Conservation (phyloP, 2,888 invertebrate genomes). For the Sphecodes monilicornis region DNA sequence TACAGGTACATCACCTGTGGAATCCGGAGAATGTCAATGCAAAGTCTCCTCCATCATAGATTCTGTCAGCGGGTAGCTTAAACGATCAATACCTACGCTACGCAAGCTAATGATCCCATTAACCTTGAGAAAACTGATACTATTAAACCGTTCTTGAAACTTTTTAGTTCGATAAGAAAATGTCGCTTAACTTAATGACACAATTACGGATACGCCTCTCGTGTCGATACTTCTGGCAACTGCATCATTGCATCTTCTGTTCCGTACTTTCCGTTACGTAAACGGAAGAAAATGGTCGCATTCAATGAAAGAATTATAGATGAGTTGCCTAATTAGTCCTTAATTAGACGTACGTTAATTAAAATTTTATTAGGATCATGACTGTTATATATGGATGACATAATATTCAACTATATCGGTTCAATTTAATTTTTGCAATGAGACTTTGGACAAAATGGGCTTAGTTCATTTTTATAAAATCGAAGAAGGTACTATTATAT, state of each 20-base stretch:
- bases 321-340: not conserved
- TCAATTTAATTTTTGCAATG: not conserved
- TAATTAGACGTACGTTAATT: not conserved
- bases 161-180: not conserved
- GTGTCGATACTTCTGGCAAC: not conserved
- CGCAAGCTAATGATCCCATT: constrained; percentile 9
- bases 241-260: not conserved
- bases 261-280: not conserved
- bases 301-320: not conserved
- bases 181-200: constrained; percentile 14
- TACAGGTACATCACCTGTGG: constrained; percentile 29
- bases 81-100: not conserved
- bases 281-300: not conserved
- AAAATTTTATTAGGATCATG: not conserved
- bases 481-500: not conserved
- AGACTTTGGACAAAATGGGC: not conserved
- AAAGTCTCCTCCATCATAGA: constrained; percentile 3
- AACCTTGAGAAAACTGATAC: not conserved
- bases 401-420: not conserved
- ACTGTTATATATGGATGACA: not conserved
- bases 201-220: not conserved
- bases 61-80: not conserved
- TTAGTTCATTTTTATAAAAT: not conserved
- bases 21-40: constrained; percentile 53
- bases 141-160: not conserved